Evolutionary conservation across 2,888 invertebrate species (phyloP), one percentile per base, ranked within the genome.

Genomic region (Apamea epomidion): DNA sequence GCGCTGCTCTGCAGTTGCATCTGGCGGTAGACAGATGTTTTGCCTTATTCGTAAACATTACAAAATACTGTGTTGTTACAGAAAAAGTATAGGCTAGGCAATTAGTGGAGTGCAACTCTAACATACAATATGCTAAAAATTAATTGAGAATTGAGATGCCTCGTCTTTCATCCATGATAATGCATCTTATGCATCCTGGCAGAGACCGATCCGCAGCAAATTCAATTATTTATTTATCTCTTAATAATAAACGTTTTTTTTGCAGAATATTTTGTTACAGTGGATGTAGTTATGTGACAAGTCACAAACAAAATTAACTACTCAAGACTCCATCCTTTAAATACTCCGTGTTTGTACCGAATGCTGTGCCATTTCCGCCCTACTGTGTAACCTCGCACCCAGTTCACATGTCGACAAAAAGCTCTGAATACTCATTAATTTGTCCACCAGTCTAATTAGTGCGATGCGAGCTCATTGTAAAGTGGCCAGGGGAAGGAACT

Each of bases 351-450:
- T 51, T n/a, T 48, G 60, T 32, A 80, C 68, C 54, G 69, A 82
- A 79, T 73, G 82, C 65, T 51, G 60, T 64, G 67, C 73, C 78
- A 88, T 88, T 88, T 88, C 73, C 80, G 75, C 65, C 18, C 58
- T 76, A 74, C 79, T 68, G 82, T 77, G 78, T 69, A 80, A 75
- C 70, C 73, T 88, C 81, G 74, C 76, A 80, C 76, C 84, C 72
- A 73, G 88, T 87, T 82, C 85, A 87, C 78, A 83, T 78, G 67
- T 68, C 70, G 81, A 80, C 75, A 81, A 85, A 87, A 79, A 83
- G 70, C 76, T 37, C 67, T 70, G 82, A 85, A 75, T 72, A 75
- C 72, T 68, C 82, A 80, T 87, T 84, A 74, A 87, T 85, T 88
- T 88, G 76, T 81, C 72, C 65, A 70, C 67, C 68, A 65, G 74